Conservation (phyloP, 2,888 invertebrate genomes). For the Spisula solida region DNA sequence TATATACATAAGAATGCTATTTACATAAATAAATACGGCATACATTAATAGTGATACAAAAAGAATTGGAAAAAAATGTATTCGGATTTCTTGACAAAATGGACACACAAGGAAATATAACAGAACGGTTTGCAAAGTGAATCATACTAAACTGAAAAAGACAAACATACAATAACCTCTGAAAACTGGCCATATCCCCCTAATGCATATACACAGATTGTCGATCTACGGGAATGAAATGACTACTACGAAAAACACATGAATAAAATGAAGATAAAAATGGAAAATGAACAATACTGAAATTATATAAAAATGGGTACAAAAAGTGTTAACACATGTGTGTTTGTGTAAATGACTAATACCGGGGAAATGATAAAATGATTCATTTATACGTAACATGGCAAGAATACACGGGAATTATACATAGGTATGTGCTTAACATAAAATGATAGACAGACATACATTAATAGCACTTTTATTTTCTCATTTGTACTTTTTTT, state of each 20-base stretch:
- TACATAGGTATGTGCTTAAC: not conserved
- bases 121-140: not conserved
- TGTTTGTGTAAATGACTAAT: not conserved
- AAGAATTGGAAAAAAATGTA: not conserved
- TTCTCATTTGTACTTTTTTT: not conserved
- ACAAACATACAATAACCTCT: not conserved
- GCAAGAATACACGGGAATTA: too few relatives aligned
- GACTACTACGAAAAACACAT: not conserved
- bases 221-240: not conserved
- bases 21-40: constrained; percentile 41
- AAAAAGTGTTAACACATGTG: not conserved
- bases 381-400: not conserved
- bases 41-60: constrained; percentile 20
- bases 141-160: not conserved
- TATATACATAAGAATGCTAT: constrained; percentile 35
- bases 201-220: not conserved
- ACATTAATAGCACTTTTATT: constrained; percentile 5
- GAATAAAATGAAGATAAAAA: not conserved
- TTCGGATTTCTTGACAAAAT: constrained; percentile 4
- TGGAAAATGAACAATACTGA: constrained; percentile 17
- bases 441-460: not conserved
- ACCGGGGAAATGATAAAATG: not conserved
- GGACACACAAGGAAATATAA: not conserved
- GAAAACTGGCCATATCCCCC: constrained; percentile 19
- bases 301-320: not conserved